Evolutionary conservation across 2,113 vertebrate genomes (phyloP), one percentile per base, ranked within the genome.

Genomic region (Lophura nycthemera): DNA sequence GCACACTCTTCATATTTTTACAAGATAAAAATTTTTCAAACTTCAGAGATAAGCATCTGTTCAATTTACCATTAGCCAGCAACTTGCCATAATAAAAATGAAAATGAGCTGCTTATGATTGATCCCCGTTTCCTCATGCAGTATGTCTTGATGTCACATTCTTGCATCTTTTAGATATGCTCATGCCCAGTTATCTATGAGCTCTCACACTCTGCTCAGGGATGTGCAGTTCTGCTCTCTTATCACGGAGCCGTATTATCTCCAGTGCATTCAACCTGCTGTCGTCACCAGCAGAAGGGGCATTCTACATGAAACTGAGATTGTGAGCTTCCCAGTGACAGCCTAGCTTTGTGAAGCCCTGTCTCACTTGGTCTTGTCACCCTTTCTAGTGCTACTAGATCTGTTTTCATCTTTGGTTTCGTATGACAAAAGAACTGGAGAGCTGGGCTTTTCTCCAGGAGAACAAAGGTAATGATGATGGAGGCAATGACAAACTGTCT

Each of bases 141-240:
- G 17, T 30, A 20, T 30, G 16, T 48, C 73, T 61, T 11, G 22
- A 2, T 4, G 36, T 73, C 60, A 38, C 34, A 7, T 7, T 70
- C 54, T 54, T 74, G 42, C 30, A 20, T 3, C 14, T 76, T 42
- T 66, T 36, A 81, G 42, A 56, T 43, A 19, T 85, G 47, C 30
- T 60, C 11, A 1, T 54, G 38, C 25, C 34, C 10, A 2, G 27
- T 48, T 74, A 24, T 13, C 50, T 32, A 24, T 22, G 13, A 34
- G 27, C 8, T 18, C 27, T 1, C 20, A 3, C 0, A 0, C 63
- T 48, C 45, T 74, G 47, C 34, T 42, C 47, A 43, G 50, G n/a
- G 64, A 34, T 0, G 0, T 1, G 10, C 0, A 0, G 45, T 36
- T 88, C 0, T 0, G 11, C 42, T 80, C 21, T 42, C 21, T 17